Percentiles rank a stretch among this genome's conserved stretches.
phyloP scores from a whole-genome alignment of 2,797 vertebrate genomes.

The Arctocebus calabarensis region DNA sequence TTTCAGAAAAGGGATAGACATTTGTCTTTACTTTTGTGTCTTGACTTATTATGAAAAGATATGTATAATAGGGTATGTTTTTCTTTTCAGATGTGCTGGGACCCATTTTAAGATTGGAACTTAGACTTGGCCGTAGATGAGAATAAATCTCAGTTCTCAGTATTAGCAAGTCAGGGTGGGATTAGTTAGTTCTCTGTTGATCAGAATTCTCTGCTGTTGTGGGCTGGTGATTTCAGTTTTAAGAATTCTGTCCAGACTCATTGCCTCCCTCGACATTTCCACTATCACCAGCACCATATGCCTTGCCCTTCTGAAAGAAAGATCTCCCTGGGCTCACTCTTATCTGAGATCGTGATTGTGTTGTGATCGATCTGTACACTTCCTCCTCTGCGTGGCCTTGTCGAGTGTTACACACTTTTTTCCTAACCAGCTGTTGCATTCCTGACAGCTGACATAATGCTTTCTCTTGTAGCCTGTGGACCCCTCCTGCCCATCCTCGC shows the following conservation, averaged over 20 bases:
- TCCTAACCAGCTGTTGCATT: neutral
- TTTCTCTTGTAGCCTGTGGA: neutral
- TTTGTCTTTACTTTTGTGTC: neutral
- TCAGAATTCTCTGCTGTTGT: neutral
- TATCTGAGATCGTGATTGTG: neutral
- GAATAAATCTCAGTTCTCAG: neutral
- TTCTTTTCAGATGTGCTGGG: neutral
- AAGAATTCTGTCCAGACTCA: neutral
- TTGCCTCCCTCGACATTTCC: neutral
- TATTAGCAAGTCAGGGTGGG: neutral
- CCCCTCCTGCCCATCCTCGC: neutral
- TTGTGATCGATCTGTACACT: neutral
- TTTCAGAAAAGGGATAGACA: neutral
- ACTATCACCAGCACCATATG: fast-evolving
- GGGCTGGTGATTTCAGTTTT: neutral
- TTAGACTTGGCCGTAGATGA: neutral
- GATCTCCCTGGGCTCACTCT: neutral
- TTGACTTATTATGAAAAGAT: neutral
- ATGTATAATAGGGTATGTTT: neutral
- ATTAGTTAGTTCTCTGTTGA: neutral
- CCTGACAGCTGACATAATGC: neutral
- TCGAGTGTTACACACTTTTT: neutral
- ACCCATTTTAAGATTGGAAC: neutral
- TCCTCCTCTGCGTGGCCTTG: neutral
- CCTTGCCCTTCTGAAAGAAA: neutral